Conservation (phyloP, 2,797 vertebrate species). For the Crenuchus spilurus region DNA sequence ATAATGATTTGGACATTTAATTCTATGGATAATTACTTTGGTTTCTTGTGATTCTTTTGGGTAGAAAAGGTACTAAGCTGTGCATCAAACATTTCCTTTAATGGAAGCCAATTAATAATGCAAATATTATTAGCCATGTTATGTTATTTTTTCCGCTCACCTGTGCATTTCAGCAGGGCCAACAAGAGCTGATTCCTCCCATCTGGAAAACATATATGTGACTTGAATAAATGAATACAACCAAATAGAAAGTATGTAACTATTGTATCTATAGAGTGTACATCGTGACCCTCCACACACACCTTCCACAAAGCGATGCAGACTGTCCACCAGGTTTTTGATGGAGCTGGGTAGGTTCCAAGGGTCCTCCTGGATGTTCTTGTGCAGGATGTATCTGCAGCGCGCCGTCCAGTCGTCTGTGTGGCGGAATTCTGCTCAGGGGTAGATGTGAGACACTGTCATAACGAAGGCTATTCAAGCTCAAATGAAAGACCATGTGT, state of each 20-base stretch:
- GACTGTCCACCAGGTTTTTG: slow-evolving; percentile 92
- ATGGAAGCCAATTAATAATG: background rate
- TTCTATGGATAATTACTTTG: no score
- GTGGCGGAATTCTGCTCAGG: slow-evolving; percentile 88
- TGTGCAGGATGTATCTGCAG: slow-evolving; percentile 87
- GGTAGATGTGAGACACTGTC: slow-evolving; percentile 19
- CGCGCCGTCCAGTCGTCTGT: slow-evolving; percentile 90
- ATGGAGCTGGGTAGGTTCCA: slow-evolving; percentile 98
- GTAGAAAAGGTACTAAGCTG: no score
- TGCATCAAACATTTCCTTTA: background rate
- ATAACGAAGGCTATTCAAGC: slow-evolving; percentile 36
- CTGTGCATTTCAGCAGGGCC: slow-evolving; percentile 96
- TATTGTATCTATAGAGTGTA: no score
- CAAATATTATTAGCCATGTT: background rate
- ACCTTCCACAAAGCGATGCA: slow-evolving; percentile 95
- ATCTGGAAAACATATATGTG: slow-evolving; percentile 81
- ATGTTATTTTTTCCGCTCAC: slow-evolving; percentile 65
- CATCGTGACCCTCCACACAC: background rate
- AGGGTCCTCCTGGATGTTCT: slow-evolving; percentile 97
- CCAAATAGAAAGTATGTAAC: no score
- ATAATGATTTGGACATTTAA: no score
- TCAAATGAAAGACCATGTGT: slow-evolving; percentile 12
- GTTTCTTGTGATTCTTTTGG: no score
- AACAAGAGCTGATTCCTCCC: slow-evolving; percentile 97
- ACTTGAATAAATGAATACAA: no score